Evolutionary conservation across 2,888 invertebrate genomes (phyloP), one percentile per base, ranked within the genome.

Genomic region (Drosophila planitibia): DNA sequence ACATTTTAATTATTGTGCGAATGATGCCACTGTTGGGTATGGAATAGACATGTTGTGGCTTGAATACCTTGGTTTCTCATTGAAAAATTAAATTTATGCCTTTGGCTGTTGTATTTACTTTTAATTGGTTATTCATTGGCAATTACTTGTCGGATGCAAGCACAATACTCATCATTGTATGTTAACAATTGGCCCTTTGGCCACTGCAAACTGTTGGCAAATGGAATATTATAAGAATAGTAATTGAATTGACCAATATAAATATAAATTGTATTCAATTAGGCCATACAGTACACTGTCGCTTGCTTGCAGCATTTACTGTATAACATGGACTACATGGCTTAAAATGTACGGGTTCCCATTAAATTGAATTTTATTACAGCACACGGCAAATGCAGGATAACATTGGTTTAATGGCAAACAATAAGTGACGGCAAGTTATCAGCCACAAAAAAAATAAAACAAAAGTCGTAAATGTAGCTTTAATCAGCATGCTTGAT

Each of bases 111-210:
- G 65, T 73, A 74, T 85, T 88, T 80, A 74, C 55, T 62, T 75
- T 79, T 77, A 75, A 82, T 85, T 86, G 86, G 69, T 75, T 86
- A 86, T 86, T 85, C 79, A 88, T 89, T 84, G 81, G 60, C 74
- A 74, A 69, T 72, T 76, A 70, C 59, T 60, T 52, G 53, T 22
- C 25, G 55, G 52, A 61, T 32, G 53, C 30, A 55, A 47, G 52
- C 19, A 69, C 62, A 77, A 62, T 55, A 53, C 49, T 44, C 30
- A 41, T 49, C 41, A 64, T 65, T 75, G 52, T 69, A 53, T 65
- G 44, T 52, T 63, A 70, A 66, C 57, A 61, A 25, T 51, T 41
- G 59, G n/a, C n/a, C 10, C n/a, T 33, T 47, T 51, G 25, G 39
- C 25, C 12, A n/a, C 39, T 32, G 53, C 47, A 19, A 32, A 5